A percentile compares a stretch with the other conserved stretches of the same genome.
phyloP scores from a whole-genome alignment of 2,797 vertebrate genomes.

The Silurus lanzhouensis region DNA sequence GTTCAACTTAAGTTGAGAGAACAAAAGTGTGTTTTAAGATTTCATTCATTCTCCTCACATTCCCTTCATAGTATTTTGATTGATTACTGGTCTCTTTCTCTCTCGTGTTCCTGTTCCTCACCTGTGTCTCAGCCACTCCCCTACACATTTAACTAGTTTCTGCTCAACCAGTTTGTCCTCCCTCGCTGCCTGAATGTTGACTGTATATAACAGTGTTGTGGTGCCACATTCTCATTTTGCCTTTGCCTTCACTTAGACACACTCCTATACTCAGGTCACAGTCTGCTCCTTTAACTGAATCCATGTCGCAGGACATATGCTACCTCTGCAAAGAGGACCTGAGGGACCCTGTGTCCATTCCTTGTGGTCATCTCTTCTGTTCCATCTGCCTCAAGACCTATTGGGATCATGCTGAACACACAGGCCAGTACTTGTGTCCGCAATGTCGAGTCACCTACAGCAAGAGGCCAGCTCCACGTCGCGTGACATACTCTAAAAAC shows the following conservation, averaged over 20 bases:
- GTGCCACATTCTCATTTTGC: conserved; percentile 68
- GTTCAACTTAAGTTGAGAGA: conserved; percentile 20
- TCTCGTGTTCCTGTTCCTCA: conserved; percentile 52
- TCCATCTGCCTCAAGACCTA: conserved; percentile 79
- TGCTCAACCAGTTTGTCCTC: conserved; percentile 81
- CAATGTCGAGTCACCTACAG: conserved; percentile 76
- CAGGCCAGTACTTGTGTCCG: conserved; percentile 73
- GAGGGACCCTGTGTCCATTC: conserved; percentile 78
- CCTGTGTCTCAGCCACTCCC: conserved; percentile 66
- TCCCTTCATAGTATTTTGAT: conserved; percentile 44
- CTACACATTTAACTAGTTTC: conserved; percentile 77
- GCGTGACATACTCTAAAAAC: conserved; percentile 64
- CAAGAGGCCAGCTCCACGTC: conserved; percentile 77
- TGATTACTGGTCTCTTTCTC: conserved; percentile 46
- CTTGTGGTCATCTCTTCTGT: conserved; percentile 79
- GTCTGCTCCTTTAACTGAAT: neutral
- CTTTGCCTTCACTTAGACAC: conserved; percentile 49
- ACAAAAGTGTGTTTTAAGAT: conserved; percentile 52
- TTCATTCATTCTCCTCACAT: conserved; percentile 61
- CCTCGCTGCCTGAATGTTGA: conserved; percentile 75
- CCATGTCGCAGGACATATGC: conserved; percentile 76
- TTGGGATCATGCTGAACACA: conserved; percentile 79
- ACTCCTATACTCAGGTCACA: neutral
- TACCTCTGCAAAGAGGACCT: conserved; percentile 79
- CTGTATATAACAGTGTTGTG: conserved; percentile 70